Percentiles rank a stretch among this genome's conserved stretches.
Evolutionary conservation across 2,113 vertebrate species (phyloP).

Genomic region (Gracilinanus agilis): DNA sequence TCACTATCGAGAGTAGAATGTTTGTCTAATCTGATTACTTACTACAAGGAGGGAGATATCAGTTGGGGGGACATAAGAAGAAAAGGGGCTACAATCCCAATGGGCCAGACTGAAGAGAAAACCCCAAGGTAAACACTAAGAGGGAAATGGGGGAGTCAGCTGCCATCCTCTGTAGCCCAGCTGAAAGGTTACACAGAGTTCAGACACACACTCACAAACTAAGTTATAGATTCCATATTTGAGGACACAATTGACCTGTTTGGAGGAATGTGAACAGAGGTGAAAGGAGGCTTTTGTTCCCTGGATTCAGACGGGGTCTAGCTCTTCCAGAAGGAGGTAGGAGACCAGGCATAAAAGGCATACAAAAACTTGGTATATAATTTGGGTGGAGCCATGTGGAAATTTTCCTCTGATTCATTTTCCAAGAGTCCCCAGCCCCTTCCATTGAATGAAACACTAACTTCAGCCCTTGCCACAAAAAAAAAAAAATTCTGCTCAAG

Average conservation of each 20-base stretch:
- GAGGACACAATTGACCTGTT: background rate
- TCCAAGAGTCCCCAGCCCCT: background rate
- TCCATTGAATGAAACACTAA: background rate
- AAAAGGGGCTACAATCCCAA: background rate
- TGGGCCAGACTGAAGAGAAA: background rate
- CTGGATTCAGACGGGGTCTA: background rate
- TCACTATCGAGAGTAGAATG: background rate
- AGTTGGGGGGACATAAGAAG: background rate
- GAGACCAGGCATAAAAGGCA: background rate
- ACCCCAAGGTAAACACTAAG: background rate
- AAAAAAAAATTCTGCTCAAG: background rate
- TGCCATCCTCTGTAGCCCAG: too few relatives aligned
- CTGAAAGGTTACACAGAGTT: too few relatives aligned
- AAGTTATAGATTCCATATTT: background rate
- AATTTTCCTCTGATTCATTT: background rate
- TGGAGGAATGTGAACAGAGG: background rate
- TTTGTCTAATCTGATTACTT: background rate
- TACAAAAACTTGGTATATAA: background rate
- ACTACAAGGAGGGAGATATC: background rate
- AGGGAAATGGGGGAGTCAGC: background rate
- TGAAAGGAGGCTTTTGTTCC: background rate
- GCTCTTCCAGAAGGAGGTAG: background rate
- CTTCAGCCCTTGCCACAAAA: background rate
- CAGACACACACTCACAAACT: background rate
- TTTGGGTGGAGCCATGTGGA: background rate